Percentiles rank a stretch among this genome's conserved stretches.
Evolutionary conservation across 2,113 vertebrate genomes (phyloP).

Genomic region (Malurus alboscapulatus): DNA sequence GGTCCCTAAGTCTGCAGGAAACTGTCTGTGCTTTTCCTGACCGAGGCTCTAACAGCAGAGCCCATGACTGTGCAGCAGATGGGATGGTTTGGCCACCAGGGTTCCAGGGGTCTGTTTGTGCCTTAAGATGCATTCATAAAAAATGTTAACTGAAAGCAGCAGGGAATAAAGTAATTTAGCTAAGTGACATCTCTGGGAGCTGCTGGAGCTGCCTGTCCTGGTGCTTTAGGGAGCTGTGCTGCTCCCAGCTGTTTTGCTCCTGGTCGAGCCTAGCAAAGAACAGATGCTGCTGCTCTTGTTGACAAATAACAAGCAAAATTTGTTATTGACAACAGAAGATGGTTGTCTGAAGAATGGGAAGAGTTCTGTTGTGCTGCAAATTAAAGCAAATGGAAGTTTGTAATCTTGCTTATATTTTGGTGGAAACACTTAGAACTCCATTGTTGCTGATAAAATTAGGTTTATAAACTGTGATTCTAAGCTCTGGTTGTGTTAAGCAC

Average conservation of each 20-base stretch:
- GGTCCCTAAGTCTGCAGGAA: not conserved
- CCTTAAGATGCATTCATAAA: not conserved
- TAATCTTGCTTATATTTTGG: not conserved
- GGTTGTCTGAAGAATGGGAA: not conserved
- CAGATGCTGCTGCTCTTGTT: not conserved
- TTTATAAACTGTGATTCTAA: not conserved
- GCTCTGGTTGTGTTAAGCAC: not conserved
- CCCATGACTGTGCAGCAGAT: not conserved
- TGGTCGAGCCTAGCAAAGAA: not conserved
- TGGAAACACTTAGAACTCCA: not conserved
- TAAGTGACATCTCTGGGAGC: not conserved
- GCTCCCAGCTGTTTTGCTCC: not conserved
- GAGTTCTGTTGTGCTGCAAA: not conserved
- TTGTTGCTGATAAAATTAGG: not conserved
- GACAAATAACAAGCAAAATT: not conserved
- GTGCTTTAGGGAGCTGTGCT: not conserved
- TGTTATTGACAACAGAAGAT: not conserved
- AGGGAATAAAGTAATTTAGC: not conserved
- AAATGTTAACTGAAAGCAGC: not conserved
- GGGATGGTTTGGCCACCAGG: not conserved
- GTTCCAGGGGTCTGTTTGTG: not conserved
- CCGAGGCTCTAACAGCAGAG: fast-evolving
- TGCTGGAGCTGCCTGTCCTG: not conserved
- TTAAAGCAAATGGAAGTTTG: not conserved
- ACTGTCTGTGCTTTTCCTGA: not conserved